Percentiles rank a stretch among this genome's conserved stretches.
Evolutionary conservation across 2,888 invertebrate species (phyloP).

Genomic region (Philereme vetulata): DNA sequence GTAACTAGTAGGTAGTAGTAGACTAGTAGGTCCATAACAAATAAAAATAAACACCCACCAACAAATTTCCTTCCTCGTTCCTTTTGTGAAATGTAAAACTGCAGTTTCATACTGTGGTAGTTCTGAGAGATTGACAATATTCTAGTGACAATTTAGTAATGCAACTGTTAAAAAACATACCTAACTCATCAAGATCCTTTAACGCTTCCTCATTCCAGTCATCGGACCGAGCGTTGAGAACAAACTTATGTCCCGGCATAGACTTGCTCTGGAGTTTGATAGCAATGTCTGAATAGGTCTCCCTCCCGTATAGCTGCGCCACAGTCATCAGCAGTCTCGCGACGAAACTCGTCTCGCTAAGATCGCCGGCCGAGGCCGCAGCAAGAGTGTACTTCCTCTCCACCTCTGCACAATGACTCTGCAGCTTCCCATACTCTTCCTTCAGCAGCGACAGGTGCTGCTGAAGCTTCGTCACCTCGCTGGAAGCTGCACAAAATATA

Average conservation of each 20-base stretch:
- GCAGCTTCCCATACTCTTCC: conserved; percentile 95
- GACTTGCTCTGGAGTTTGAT: conserved; percentile 89
- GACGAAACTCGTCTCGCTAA: conserved; percentile 92
- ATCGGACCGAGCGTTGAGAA: conserved; percentile 93
- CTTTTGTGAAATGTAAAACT: no score
- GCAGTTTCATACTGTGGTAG: no score
- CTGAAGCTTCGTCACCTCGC: conserved; percentile 88
- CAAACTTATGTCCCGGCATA: conserved; percentile 94
- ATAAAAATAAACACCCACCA: no score
- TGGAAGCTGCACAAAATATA: conserved; percentile 78
- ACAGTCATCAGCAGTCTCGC: conserved; percentile 91
- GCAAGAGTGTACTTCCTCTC: conserved; percentile 93
- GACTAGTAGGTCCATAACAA: no score
- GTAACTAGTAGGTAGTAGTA: no score
- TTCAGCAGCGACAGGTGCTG: conserved; percentile 93
- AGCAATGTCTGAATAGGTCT: conserved; percentile 91
- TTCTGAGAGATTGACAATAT: no score
- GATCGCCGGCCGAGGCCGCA: conserved; percentile 86
- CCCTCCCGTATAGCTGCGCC: conserved; percentile 91
- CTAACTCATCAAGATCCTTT: conserved; percentile 86
- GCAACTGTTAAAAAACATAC: conserved; percentile 56
- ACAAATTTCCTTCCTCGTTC: no score
- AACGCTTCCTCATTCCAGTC: conserved; percentile 92
- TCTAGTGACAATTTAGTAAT: neutral
- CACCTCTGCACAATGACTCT: conserved; percentile 90